These are phyloP conservation scores for Fregata magnificens DNA, from an alignment of 2,113 vertebrate genomes.

Conservation along the genomic window DNA sequence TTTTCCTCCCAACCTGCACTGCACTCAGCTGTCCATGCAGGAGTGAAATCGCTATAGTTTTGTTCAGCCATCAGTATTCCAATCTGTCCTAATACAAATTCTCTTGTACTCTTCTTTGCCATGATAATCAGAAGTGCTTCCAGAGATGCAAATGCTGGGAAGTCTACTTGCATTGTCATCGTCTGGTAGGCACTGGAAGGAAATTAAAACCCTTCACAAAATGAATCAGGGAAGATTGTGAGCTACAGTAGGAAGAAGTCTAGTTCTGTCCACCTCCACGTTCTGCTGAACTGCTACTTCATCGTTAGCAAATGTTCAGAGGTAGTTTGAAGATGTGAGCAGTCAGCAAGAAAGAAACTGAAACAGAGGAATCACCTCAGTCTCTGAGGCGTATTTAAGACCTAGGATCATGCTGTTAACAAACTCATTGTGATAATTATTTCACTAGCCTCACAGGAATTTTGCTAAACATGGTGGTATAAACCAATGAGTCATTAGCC, in stretches of 20 bases:
- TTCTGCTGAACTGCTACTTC: background rate
- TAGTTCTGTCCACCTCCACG: background rate
- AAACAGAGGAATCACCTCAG: background rate
- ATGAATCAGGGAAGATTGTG: background rate
- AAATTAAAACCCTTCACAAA: background rate
- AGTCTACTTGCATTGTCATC: background rate
- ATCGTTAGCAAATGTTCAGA: background rate
- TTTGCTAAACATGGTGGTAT: background rate
- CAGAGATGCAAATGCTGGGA: background rate
- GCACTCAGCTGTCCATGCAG: accelerated
- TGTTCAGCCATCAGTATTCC: background rate
- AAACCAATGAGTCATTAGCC: slow-evolving; percentile 40
- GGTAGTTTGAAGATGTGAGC: background rate
- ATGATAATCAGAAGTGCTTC: background rate
- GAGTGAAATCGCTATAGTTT: background rate
- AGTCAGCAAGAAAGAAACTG: background rate
- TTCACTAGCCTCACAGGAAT: slow-evolving; percentile 18
- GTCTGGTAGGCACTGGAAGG: background rate
- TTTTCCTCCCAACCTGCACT: accelerated
- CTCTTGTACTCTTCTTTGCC: background rate
- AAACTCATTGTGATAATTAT: slow-evolving; percentile 32
- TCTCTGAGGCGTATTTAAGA: background rate
- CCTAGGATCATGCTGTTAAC: background rate
- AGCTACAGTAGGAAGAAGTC: background rate
- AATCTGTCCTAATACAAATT: background rate